A percentile compares a stretch with the other conserved stretches of the same genome.
Conservation (phyloP, 1,140 invertebrate species). For the Holotrichia oblita region DNA sequence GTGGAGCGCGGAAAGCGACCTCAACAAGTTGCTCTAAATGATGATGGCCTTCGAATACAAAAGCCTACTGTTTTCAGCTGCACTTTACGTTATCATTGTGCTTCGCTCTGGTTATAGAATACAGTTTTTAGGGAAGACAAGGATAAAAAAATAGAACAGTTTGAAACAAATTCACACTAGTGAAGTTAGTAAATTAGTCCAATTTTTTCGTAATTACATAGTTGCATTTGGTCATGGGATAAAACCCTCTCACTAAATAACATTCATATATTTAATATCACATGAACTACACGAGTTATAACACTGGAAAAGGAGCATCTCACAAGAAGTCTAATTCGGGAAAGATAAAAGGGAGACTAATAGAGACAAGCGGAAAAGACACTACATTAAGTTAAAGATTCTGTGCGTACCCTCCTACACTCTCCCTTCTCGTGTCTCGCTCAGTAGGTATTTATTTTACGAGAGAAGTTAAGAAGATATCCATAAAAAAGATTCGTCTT, state of each 20-base stretch:
- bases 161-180: no score
- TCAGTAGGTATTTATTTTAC: constrained; percentile 13
- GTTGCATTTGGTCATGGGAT: no score
- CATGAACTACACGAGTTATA: no score
- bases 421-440: constrained; percentile 10
- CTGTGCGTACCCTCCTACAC: background rate
- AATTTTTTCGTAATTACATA: no score
- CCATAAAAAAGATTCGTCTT: background rate
- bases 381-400: background rate
- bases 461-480: constrained; percentile 1
- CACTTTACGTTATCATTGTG: constrained; percentile 14
- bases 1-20: background rate
- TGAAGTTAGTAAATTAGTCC: no score
- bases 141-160: constrained; percentile 7
- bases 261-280: no score
- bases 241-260: no score
- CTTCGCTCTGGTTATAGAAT: background rate
- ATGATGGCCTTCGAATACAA: constrained; percentile 23
- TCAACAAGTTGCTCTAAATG: constrained; percentile 29
- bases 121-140: background rate
- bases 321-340: no score
- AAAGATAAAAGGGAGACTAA: background rate
- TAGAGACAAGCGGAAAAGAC: background rate
- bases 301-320: no score
- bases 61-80: background rate